phyloP scores from a whole-genome alignment of 2,113 vertebrate genomes.

The Chelonoidis abingdonii region DNA sequence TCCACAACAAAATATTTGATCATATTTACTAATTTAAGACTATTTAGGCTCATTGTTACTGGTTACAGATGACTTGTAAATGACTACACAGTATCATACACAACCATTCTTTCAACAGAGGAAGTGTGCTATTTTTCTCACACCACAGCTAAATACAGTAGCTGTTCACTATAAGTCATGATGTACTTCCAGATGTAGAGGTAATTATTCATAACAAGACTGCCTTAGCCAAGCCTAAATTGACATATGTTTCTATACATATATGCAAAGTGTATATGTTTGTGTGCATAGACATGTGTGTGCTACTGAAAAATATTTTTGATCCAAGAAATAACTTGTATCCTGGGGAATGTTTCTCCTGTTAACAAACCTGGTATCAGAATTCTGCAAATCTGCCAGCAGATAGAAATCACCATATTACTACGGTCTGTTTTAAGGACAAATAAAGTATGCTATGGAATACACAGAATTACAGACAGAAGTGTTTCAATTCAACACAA shows the following conservation, averaged over 20 bases:
- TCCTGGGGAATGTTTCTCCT: not conserved
- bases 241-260: constrained; percentile 1
- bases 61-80: constrained; percentile 1
- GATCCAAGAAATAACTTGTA: not conserved
- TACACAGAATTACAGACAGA: constrained; percentile 75
- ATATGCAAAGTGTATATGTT: not conserved
- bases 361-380: not conserved
- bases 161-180: constrained; percentile 39
- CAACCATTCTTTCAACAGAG: constrained; percentile 13
- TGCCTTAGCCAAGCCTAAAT: constrained; percentile 47
- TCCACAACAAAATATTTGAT: not conserved
- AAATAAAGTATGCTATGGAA: constrained; percentile 68
- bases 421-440: constrained; percentile 58
- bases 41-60: not conserved
- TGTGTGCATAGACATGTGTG: not conserved
- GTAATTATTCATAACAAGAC: constrained; percentile 57
- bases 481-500: constrained; percentile 80
- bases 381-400: constrained; percentile 32
- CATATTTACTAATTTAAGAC: constrained; percentile 32
- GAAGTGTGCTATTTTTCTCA: not conserved
- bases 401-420: constrained; percentile 43
- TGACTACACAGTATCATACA: not conserved
- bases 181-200: not conserved
- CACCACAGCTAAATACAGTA: not conserved
- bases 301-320: not conserved